These are phyloP conservation scores for Pungitius pungitius DNA, from an alignment of 2,113 vertebrate genomes.

Conservation along the genomic window DNA sequence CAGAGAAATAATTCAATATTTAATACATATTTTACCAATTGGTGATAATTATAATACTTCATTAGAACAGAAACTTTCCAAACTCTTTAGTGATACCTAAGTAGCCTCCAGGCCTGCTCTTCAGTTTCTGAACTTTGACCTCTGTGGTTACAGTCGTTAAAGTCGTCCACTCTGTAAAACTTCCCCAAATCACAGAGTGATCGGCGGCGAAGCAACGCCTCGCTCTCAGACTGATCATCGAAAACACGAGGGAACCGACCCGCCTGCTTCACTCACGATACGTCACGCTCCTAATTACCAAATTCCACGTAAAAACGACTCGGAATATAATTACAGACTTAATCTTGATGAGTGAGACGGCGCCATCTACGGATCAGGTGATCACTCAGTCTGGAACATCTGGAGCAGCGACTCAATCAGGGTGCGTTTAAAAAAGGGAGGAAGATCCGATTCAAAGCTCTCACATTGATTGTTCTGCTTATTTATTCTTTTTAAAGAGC, in stretches of 20 bases:
- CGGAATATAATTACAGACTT: constrained; percentile 63
- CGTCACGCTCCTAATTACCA: constrained; percentile 61
- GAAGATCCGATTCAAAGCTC: not conserved
- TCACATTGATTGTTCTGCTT: not conserved
- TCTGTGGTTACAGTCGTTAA: too few species aligned
- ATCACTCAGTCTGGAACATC: constrained; percentile 3
- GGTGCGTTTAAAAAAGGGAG: not conserved
- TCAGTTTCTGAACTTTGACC: not conserved
- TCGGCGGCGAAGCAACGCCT: constrained; percentile 11
- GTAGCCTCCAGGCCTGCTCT: too few species aligned
- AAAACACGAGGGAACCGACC: constrained; percentile 33
- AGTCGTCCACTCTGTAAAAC: too few species aligned
- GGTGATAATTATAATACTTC: too few species aligned
- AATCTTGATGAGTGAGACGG: constrained; percentile 47
- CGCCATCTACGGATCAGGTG: constrained; percentile 34
- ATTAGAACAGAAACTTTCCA: too few species aligned
- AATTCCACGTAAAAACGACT: constrained; percentile 53
- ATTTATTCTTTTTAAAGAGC: not conserved
- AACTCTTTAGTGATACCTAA: too few species aligned
- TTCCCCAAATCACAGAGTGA: constrained; percentile 13
- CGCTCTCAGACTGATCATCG: constrained; percentile 33
- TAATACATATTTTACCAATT: too few species aligned
- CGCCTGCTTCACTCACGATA: constrained; percentile 50
- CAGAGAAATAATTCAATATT: too few species aligned
- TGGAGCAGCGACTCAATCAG: not conserved